Conservation (phyloP, 2,113 vertebrate species). For the Tor tambroides region DNA sequence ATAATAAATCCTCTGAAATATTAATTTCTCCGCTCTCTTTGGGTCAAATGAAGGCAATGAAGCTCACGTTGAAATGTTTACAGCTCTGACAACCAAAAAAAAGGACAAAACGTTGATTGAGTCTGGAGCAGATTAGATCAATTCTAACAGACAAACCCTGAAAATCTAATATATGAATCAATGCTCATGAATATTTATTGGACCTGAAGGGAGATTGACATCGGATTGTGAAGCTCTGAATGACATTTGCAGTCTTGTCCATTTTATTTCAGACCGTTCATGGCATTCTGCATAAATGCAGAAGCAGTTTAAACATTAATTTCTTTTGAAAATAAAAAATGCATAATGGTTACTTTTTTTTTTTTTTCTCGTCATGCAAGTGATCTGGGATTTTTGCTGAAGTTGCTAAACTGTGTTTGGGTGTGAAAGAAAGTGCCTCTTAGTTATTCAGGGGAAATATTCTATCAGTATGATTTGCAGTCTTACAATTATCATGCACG, state of each 20-base stretch:
- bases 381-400: not conserved
- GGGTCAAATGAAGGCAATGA: not conserved
- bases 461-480: not conserved
- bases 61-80: not conserved
- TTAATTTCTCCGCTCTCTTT: not conserved
- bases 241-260: not conserved
- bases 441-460: slow-evolving; percentile 54
- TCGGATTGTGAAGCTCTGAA: not conserved
- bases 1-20: not conserved
- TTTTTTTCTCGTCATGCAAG: not conserved
- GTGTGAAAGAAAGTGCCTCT: slow-evolving; percentile 54
- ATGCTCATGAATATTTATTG: not conserved
- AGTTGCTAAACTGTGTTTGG: not conserved
- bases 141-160: not conserved
- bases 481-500: not conserved
- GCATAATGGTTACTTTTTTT: not conserved
- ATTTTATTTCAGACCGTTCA: not conserved
- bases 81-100: not conserved
- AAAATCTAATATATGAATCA: not conserved
- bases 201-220: not conserved
- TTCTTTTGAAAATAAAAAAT: not conserved
- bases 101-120: not conserved
- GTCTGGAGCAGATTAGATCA: not conserved
- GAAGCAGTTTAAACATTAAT: not conserved
- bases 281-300: not conserved